Base-by-base conservation (phyloP, 1,140 invertebrate genomes). In the Drosophila kanapiae region DNA sequence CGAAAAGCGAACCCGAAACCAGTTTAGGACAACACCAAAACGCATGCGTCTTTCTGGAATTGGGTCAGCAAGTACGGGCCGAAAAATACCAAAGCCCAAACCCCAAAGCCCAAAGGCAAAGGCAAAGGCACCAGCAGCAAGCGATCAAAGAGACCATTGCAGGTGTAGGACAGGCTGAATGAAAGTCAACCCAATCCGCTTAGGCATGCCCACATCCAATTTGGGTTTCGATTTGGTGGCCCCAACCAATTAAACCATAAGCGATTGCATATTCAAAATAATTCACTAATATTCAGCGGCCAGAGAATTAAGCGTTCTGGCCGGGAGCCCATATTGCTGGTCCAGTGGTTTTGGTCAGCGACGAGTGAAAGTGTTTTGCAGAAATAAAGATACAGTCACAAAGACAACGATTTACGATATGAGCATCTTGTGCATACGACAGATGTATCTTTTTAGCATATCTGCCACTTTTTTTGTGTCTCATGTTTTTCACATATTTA, bases 11-110 rank as follows among this genome's bases (percentile, higher is more conserved):
- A 62, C 64, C 67, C 47, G 38, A 78, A 78, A 70, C 75, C 75
- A 78, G 76, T 78, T 78, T 78, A 78, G 76, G 74, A 75, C 71
- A 79, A 71, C 67, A 67, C 79, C 82, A 75, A 79, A 82, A 82
- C 80, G 74, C 80, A 87, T 90, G 84, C 74, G 84, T 81, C 85
- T 88, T 77, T 90, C 68, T 78, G 69, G 85, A 88, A 88, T 88
- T 88, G 78, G 84, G 84, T 88, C 84, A 88, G 78, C 84, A 88
- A 88, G 84, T 88, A 87, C 77, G 78, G 82, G 65, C 77, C 80
- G 72, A 72, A 70, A 67, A 75, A 86, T 65, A 78, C 79, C 69
- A 63, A 84, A 80, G 61, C 69, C 23, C 23, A 63, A 84, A 80
- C 58, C 69, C 23, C 23, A 23, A 23, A 23, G 23, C 23, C 23